These are phyloP conservation scores for Phataginus tetradactyla DNA, from an alignment of 2,797 vertebrate genomes.

Conservation along the genomic window DNA sequence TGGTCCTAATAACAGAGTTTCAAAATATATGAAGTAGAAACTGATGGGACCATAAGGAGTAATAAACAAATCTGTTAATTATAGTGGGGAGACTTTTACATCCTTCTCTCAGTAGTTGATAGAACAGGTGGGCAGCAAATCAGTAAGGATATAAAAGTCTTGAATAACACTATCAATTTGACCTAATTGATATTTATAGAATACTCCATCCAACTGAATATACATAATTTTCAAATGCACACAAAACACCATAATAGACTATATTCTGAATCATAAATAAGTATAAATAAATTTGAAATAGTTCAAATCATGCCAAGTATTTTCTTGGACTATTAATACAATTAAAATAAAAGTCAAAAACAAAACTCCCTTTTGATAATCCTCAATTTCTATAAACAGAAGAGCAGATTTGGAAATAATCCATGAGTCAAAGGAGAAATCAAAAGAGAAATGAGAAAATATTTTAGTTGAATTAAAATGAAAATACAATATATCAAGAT, in stretches of 20 bases:
- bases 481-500: background rate
- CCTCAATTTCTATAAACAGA: background rate
- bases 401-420: background rate
- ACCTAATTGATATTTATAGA: background rate
- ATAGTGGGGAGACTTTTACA: background rate
- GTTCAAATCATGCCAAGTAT: background rate
- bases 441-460: background rate
- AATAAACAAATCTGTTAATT: background rate
- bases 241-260: background rate
- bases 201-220: background rate
- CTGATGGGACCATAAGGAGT: background rate
- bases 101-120: background rate
- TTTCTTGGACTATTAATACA: background rate
- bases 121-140: background rate
- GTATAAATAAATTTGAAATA: background rate
- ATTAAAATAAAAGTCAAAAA: background rate
- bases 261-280: background rate
- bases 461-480: background rate
- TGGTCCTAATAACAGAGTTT: background rate
- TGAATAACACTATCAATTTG: background rate
- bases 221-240: background rate
- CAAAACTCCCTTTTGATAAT: background rate
- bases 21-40: background rate
- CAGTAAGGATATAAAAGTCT: background rate
- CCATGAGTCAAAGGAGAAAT: background rate